A percentile compares a stretch with the other conserved stretches of the same genome.
These are phyloP conservation scores for Poecilobothrus nobilitatus DNA, from an alignment of 2,888 invertebrate species.

Conservation along the genomic window DNA sequence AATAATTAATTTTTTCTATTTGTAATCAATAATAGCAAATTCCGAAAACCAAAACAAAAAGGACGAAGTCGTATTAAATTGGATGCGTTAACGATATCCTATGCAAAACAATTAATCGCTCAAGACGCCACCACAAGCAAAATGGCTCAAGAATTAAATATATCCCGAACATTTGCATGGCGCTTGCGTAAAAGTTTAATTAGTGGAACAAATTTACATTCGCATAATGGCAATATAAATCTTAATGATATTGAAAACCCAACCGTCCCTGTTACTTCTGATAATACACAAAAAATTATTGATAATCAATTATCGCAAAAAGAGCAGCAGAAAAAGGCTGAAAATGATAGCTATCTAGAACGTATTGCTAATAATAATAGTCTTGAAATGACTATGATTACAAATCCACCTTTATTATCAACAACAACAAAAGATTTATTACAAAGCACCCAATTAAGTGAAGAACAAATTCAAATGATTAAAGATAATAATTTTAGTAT, in stretches of 20 bases:
- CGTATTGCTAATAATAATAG: conserved; percentile 5
- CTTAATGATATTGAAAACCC: conserved; percentile 27
- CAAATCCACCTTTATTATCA: neutral
- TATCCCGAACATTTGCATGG: conserved; percentile 42
- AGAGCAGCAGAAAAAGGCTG: conserved; percentile 14
- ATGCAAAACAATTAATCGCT: conserved; percentile 39
- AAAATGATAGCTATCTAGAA: conserved; percentile 7
- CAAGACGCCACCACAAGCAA: conserved; percentile 42
- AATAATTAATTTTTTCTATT: no score
- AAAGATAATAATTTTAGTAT: conserved; percentile 5
- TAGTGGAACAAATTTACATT: conserved; percentile 40
- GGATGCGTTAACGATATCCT: conserved; percentile 39
- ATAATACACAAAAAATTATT: neutral
- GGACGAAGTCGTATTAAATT: conserved; percentile 42
- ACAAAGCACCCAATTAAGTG: conserved; percentile 11
- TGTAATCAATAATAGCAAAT: conserved; percentile 1
- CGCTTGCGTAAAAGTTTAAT: conserved; percentile 40
- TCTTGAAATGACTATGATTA: neutral
- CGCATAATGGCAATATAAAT: conserved; percentile 37
- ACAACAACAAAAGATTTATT: neutral
- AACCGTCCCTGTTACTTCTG: conserved; percentile 15
- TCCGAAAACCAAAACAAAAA: conserved; percentile 32
- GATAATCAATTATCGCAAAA: conserved; percentile 11
- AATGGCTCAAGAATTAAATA: conserved; percentile 40
- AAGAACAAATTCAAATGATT: conserved; percentile 14